A percentile compares a stretch with the other conserved stretches of the same genome.
Evolutionary conservation across 2,797 vertebrate species (phyloP).

Genomic region (Kryptopterus vitreolus): DNA sequence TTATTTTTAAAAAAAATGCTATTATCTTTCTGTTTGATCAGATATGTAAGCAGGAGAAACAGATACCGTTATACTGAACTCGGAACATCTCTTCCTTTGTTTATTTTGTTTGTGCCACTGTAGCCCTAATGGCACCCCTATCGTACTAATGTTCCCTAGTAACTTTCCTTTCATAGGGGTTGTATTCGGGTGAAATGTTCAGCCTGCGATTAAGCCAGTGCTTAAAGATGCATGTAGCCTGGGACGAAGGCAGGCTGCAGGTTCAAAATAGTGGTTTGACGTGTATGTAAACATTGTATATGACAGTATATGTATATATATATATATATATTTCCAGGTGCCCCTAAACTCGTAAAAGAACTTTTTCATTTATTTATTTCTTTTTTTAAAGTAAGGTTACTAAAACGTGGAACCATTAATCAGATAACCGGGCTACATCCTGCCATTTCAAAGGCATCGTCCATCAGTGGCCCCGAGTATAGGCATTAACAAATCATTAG

Average conservation of each 20-base stretch:
- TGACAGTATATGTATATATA: not conserved
- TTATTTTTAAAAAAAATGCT: not conserved
- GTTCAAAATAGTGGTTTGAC: conserved; percentile 57
- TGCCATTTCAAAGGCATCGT: conserved; percentile 50
- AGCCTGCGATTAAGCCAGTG: conserved; percentile 53
- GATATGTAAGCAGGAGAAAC: conserved; percentile 21
- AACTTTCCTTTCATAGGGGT: conserved; percentile 63
- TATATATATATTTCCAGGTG: not conserved
- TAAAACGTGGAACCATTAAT: conserved; percentile 25
- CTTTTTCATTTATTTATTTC: not conserved
- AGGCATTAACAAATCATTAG: conserved; percentile 76
- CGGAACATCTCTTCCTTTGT: conserved; percentile 38
- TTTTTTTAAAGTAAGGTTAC: not conserved
- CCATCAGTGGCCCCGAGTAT: conserved; percentile 52
- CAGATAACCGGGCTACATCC: conserved; percentile 49
- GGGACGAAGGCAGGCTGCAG: conserved; percentile 66
- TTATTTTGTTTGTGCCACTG: conserved; percentile 44
- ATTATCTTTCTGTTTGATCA: conserved; percentile 16
- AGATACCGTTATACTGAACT: conserved; percentile 49
- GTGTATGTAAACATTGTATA: not conserved
- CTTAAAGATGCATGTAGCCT: conserved; percentile 64
- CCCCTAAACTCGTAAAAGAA: not conserved
- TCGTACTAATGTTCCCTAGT: conserved; percentile 35
- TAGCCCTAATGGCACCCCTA: conserved; percentile 48
- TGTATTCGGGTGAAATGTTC: conserved; percentile 61